phyloP scores from a whole-genome alignment of 2,113 vertebrate genomes.

The Dromaius novaehollandiae region DNA sequence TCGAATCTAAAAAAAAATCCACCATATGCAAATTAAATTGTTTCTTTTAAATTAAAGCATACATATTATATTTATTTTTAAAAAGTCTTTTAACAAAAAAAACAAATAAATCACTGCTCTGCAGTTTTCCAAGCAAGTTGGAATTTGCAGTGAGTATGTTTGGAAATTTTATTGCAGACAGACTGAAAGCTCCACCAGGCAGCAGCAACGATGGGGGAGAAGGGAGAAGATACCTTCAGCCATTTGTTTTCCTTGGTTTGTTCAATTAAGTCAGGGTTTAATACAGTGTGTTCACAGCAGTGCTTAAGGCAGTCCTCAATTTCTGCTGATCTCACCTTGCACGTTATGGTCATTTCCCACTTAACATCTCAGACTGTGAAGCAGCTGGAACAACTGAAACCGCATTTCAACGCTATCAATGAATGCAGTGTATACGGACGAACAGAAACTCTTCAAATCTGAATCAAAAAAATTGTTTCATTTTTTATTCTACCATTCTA shows the following conservation, averaged over 20 bases:
- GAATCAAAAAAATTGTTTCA: background rate
- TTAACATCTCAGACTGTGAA: constrained; percentile 6
- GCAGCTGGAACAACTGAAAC: constrained; percentile 25
- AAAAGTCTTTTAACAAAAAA: background rate
- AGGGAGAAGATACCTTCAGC: background rate
- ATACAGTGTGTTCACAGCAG: background rate
- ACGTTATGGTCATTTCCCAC: constrained; percentile 39
- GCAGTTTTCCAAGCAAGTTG: background rate
- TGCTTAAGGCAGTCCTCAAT: background rate
- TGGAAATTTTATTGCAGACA: background rate
- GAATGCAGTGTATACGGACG: fast-evolving
- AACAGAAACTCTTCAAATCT: background rate
- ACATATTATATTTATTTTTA: background rate
- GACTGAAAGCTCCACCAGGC: background rate
- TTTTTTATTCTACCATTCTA: background rate
- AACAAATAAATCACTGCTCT: background rate
- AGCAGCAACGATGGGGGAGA: background rate
- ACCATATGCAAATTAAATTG: background rate
- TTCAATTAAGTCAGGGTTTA: background rate
- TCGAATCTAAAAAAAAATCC: background rate
- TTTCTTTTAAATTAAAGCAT: background rate
- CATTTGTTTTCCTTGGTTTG: background rate
- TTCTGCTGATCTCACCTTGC: constrained; percentile 32
- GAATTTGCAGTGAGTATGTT: background rate
- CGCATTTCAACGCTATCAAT: background rate